Evolutionary conservation across 2,888 invertebrate species (phyloP).

Genomic region (Chloroclystis v-ata): DNA sequence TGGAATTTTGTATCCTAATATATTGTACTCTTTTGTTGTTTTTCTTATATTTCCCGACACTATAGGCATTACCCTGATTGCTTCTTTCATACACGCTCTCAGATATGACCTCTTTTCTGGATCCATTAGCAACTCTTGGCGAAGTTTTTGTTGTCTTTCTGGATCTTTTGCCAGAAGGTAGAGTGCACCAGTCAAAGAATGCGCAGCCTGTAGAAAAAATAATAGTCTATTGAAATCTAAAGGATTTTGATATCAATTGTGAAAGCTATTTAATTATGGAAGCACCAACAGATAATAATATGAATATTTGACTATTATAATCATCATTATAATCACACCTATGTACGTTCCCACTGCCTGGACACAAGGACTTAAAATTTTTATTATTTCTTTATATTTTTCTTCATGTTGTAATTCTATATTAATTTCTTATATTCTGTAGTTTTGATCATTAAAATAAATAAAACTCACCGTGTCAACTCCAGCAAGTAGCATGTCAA

Average conservation of each 20-base stretch:
- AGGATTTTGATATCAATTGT: not conserved
- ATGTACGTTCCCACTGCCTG: too few species aligned
- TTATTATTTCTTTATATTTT: too few species aligned
- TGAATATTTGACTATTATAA: too few species aligned
- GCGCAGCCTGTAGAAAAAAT: conserved; percentile 68
- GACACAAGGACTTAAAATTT: too few species aligned
- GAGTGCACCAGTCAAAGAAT: conserved; percentile 73
- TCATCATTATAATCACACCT: too few species aligned
- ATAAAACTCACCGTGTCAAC: conserved; percentile 79
- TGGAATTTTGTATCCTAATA: conserved; percentile 81
- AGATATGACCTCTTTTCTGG: conserved; percentile 70
- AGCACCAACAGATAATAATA: too few species aligned
- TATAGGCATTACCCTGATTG: conserved; percentile 80
- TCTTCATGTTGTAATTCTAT: too few species aligned
- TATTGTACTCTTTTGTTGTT: conserved; percentile 72
- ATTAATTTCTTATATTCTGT: too few species aligned
- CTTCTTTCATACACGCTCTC: conserved; percentile 85
- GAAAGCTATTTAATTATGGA: too few species aligned
- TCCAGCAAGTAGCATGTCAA: conserved; percentile 82
- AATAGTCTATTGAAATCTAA: too few species aligned
- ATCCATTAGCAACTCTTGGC: conserved; percentile 70
- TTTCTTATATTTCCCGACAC: conserved; percentile 76
- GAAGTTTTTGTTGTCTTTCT: conserved; percentile 80
- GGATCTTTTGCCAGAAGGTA: conserved; percentile 81
- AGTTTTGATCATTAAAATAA: not conserved